Base-by-base conservation (phyloP, 2,113 vertebrate species). In the Apteryx mantelli region DNA sequence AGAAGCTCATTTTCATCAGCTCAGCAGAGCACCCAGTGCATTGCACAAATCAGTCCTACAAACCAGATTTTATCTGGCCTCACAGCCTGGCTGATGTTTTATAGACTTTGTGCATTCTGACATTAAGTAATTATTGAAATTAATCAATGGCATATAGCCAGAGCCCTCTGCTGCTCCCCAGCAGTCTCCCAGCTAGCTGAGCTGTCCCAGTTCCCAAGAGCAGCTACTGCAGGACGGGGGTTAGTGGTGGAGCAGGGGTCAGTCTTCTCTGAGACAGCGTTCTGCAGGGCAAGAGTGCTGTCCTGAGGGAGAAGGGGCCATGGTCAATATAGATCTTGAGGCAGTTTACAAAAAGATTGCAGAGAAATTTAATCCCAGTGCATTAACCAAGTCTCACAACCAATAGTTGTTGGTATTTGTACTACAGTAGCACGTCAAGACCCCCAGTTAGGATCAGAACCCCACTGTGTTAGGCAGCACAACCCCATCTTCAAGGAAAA, bases 1-100 rank as follows among this genome's bases (percentile, higher is more conserved):
- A 83, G 94, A 96, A 97, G 83, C 38, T 86, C 86, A 52, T 94
- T 95, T 95, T 94, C 77, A 84, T 91, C 38, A n/a, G 93, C 64
- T 81, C 79, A 90, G 48, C 2, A 25, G 69, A 79, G 61, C 48
- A 65, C 61, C 42, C 42, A 1, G 3, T 61, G 82, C 66, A 50
- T 34, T n/a, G 80, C 71, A 76, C 34, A 69, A 46, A 84, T 86
- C 85, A 4, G 3, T 82, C 80, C 61, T 79, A 85, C 74, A 83
- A 97, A 91, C 18, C 46, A 91, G 89, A 95, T 85, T 86, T 93
- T 78, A 93, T 91, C 74, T 63, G 46, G 64, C 79, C 38, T 66
- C 18, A 66, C 82, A 83, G 63, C 64, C 94, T 64, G 73, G 66
- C 77, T 0, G 10, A 73, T 38, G 74, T 91, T 96, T 86, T 82